These are phyloP conservation scores for Drosophila barbarae DNA, from an alignment of 2,888 invertebrate species.

Conservation along the genomic window DNA sequence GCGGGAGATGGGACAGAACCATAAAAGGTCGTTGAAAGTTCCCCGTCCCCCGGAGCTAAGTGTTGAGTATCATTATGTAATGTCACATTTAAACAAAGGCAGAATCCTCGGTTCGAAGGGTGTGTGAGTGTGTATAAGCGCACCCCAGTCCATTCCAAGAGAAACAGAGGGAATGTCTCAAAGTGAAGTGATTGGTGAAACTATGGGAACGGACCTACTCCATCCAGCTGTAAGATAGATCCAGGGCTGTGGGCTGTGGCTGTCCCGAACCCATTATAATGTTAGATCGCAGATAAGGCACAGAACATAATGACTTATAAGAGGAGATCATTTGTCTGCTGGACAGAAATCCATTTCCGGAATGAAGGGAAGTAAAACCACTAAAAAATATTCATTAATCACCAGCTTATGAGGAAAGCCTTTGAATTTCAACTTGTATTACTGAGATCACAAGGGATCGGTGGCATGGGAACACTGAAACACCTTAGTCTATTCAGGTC, in stretches of 20 bases:
- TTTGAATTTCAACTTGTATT: background rate
- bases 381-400: conserved; percentile 1
- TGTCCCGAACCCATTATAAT: conserved; percentile 14
- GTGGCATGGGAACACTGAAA: too few species aligned
- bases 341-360: background rate
- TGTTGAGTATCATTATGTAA: conserved; percentile 70
- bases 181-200: conserved; percentile 62
- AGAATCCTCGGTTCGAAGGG: background rate
- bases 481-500: background rate
- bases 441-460: conserved; percentile 1
- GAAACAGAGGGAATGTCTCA: conserved; percentile 33
- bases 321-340: conserved; percentile 62
- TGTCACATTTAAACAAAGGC: conserved; percentile 71
- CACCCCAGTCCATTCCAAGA: conserved; percentile 11
- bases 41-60: conserved; percentile 13
- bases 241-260: background rate
- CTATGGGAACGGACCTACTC: conserved; percentile 36
- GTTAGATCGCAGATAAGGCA: conserved; percentile 38
- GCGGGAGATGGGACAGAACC: conserved; percentile 2
- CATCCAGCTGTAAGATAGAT: background rate
- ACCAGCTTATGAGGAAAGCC: background rate
- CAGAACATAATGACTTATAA: conserved; percentile 46
- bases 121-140: conserved; percentile 40
- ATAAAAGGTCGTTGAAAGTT: conserved; percentile 55
- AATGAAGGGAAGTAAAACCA: background rate